Evolutionary conservation across 2,888 invertebrate genomes (phyloP).

Genomic region (Amphipyra berbera): DNA sequence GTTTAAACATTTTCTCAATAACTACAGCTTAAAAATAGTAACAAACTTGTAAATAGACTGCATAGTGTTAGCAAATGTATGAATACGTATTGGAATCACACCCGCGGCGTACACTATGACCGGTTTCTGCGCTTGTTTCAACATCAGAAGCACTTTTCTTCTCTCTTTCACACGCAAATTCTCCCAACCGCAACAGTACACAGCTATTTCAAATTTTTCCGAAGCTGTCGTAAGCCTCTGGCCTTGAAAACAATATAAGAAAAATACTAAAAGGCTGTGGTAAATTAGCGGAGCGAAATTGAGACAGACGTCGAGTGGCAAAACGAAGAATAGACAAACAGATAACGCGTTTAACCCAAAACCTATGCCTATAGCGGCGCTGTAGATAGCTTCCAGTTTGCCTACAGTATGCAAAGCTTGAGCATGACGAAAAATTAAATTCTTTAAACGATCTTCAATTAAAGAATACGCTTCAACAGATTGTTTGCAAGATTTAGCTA

Average conservation of each 20-base stretch:
- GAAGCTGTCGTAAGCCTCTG: slow-evolving; percentile 68
- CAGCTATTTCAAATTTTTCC: slow-evolving; percentile 63
- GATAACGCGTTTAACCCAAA: slow-evolving; percentile 61
- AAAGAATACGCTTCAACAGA: slow-evolving; percentile 33
- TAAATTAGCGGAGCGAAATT: slow-evolving; percentile 61
- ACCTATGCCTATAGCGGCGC: slow-evolving; percentile 57
- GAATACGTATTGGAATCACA: slow-evolving; percentile 65
- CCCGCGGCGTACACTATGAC: slow-evolving; percentile 62
- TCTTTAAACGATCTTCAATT: slow-evolving; percentile 52
- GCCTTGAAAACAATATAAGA: slow-evolving; percentile 68
- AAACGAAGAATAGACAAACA: slow-evolving; percentile 63
- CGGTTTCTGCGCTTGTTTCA: slow-evolving; percentile 66
- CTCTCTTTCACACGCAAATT: slow-evolving; percentile 58
- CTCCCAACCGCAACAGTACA: slow-evolving; percentile 71
- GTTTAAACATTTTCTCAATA: too few species aligned
- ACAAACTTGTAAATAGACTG: slow-evolving; percentile 69
- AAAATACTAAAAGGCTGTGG: slow-evolving; percentile 62
- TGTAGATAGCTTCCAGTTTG: slow-evolving; percentile 62
- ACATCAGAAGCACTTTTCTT: slow-evolving; percentile 62
- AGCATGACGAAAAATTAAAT: slow-evolving; percentile 57
- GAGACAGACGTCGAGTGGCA: slow-evolving; percentile 62
- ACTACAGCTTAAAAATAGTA: slow-evolving; percentile 63
- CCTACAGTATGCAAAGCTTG: slow-evolving; percentile 57
- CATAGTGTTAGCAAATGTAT: slow-evolving; percentile 66
- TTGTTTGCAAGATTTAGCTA: slow-evolving; percentile 28